Evolutionary conservation across 2,888 invertebrate species (phyloP).

Genomic region (Lumbricus terrestris): DNA sequence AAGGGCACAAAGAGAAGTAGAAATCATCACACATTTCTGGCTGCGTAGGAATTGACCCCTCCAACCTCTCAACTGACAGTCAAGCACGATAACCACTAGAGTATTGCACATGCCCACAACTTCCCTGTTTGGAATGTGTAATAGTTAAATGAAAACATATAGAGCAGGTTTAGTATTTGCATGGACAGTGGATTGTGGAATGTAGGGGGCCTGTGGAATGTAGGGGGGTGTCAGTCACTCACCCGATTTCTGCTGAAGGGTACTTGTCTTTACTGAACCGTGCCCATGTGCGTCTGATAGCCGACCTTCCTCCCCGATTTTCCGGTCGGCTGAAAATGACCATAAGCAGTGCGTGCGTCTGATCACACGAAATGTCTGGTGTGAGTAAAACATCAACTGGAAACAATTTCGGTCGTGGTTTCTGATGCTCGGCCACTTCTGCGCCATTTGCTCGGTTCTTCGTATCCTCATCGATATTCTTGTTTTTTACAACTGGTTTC

Average conservation of each 20-base stretch:
- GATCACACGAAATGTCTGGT: background rate
- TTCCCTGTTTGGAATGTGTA: no score
- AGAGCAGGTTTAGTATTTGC: no score
- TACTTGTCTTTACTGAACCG: background rate
- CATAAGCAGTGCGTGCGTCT: background rate
- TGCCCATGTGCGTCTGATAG: slow-evolving; percentile 15
- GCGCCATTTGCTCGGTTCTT: background rate
- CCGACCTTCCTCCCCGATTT: background rate
- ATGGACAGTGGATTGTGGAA: background rate
- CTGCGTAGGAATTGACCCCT: no score
- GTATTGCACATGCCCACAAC: no score
- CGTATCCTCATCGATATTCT: background rate
- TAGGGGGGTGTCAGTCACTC: background rate
- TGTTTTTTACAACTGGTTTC: no score
- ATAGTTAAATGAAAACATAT: no score
- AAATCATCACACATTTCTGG: no score
- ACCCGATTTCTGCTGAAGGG: background rate
- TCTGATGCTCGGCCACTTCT: background rate
- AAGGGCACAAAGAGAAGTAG: no score
- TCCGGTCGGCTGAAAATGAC: slow-evolving; percentile 16
- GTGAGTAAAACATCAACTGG: background rate
- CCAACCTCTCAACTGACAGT: no score
- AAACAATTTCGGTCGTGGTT: slow-evolving; percentile 3
- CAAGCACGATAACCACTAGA: no score
- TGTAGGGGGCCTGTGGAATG: background rate